Evolutionary conservation across 2,797 vertebrate genomes (phyloP).

Genomic region (Peromyscus nudipes): DNA sequence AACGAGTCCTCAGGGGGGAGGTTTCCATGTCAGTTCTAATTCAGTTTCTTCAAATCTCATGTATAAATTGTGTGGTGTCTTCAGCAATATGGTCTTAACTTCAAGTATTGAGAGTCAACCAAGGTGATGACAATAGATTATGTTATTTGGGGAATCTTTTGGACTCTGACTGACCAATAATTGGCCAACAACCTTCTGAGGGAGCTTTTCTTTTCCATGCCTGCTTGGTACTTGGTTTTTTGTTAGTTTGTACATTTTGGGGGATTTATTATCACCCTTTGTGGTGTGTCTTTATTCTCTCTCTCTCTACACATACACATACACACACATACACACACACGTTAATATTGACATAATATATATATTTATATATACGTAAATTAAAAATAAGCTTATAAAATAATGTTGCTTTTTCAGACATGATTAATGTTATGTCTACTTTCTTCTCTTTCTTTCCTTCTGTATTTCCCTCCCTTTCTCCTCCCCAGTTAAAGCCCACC

Average conservation of each 20-base stretch:
- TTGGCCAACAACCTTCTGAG: neutral
- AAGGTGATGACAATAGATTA: neutral
- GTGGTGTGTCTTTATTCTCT: neutral
- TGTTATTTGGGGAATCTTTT: neutral
- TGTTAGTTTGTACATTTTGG: neutral
- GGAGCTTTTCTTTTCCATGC: neutral
- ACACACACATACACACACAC: no score
- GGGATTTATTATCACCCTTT: neutral
- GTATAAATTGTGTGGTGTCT: neutral
- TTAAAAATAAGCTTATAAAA: neutral
- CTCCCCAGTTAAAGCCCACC: neutral
- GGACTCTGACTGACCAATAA: neutral
- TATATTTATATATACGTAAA: neutral
- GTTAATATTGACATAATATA: neutral
- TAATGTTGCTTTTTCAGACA: neutral
- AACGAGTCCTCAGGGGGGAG: neutral
- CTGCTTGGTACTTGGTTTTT: neutral
- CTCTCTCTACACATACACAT: neutral
- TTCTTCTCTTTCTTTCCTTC: neutral
- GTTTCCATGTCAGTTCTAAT: neutral
- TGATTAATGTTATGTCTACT: neutral
- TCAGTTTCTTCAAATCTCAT: neutral
- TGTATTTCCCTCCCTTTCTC: neutral
- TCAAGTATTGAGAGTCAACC: neutral
- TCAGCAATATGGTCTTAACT: neutral